These are phyloP conservation scores for Campylomormyrus numenius DNA, from an alignment of 2,113 vertebrate species.

Conservation along the genomic window DNA sequence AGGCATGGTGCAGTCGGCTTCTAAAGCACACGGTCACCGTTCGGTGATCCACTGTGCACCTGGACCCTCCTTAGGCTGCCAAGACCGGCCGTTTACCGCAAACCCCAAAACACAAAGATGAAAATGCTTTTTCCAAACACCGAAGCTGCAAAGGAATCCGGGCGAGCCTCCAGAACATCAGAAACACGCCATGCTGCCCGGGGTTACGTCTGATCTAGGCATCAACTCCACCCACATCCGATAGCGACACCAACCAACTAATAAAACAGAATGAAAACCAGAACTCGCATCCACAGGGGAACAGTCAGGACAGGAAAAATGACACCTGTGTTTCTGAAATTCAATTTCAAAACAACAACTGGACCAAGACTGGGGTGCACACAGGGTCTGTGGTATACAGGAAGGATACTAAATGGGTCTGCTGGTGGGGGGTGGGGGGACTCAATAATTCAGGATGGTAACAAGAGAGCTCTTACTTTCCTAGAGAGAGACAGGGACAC, in stretches of 20 bases:
- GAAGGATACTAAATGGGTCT: neutral
- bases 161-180: neutral
- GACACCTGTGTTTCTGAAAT: neutral
- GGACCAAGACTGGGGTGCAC: neutral
- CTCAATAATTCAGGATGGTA: conserved; percentile 54
- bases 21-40: neutral
- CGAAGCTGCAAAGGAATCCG: neutral
- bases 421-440: conserved; percentile 3
- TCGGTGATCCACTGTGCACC: neutral
- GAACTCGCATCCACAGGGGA: neutral
- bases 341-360: neutral
- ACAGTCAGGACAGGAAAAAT: neutral
- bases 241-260: neutral
- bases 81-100: neutral
- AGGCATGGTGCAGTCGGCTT: conserved; percentile 35
- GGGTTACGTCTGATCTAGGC: neutral
- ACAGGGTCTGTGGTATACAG: neutral
- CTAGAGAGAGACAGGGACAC: neutral
- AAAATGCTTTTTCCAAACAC: neutral
- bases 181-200: neutral
- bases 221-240: neutral
- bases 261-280: neutral
- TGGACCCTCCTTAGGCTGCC: neutral
- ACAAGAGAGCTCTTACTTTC: conserved; percentile 38
- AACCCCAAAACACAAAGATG: neutral